phyloP scores from a whole-genome alignment of 2,888 invertebrate species.

The Caenorhabditis panamensis region DNA sequence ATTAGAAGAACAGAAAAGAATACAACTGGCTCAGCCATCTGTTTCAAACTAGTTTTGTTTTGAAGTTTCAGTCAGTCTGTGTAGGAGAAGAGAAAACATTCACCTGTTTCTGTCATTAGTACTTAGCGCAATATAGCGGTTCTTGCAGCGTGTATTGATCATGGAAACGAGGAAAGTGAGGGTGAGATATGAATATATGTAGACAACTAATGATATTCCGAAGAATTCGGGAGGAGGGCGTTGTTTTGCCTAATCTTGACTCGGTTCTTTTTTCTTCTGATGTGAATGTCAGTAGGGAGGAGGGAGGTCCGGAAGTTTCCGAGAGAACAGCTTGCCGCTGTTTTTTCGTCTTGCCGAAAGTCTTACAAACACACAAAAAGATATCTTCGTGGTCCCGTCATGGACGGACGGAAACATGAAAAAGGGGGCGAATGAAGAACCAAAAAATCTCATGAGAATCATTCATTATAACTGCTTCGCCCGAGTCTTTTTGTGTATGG shows the following conservation, averaged over 20 bases:
- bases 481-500: no score
- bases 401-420: slow-evolving; percentile 1
- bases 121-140: slow-evolving; percentile 48
- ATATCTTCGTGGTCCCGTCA: slow-evolving; percentile 19
- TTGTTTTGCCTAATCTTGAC: slow-evolving; percentile 44
- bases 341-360: slow-evolving; percentile 4
- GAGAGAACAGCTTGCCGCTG: slow-evolving; percentile 20
- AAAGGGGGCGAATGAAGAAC: slow-evolving; percentile 38
- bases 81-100: not conserved
- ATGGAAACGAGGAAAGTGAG: slow-evolving; percentile 12
- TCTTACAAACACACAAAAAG: slow-evolving; percentile 15
- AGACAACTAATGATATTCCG: slow-evolving; percentile 47
- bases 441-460: slow-evolving; percentile 55
- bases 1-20: slow-evolving; percentile 17
- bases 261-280: slow-evolving; percentile 15
- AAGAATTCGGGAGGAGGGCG: slow-evolving; percentile 26
- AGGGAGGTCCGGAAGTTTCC: slow-evolving; percentile 48
- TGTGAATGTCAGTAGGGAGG: slow-evolving; percentile 11
- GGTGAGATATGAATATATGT: slow-evolving; percentile 50
- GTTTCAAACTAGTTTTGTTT: not conserved
- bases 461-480: slow-evolving; percentile 41
- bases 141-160: slow-evolving; percentile 48
- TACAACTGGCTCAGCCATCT: not conserved
- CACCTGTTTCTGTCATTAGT: slow-evolving; percentile 52
- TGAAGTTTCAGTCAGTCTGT: not conserved